These are phyloP conservation scores for Daphoenositta chrysoptera DNA, from an alignment of 2,113 vertebrate species.

Conservation along the genomic window DNA sequence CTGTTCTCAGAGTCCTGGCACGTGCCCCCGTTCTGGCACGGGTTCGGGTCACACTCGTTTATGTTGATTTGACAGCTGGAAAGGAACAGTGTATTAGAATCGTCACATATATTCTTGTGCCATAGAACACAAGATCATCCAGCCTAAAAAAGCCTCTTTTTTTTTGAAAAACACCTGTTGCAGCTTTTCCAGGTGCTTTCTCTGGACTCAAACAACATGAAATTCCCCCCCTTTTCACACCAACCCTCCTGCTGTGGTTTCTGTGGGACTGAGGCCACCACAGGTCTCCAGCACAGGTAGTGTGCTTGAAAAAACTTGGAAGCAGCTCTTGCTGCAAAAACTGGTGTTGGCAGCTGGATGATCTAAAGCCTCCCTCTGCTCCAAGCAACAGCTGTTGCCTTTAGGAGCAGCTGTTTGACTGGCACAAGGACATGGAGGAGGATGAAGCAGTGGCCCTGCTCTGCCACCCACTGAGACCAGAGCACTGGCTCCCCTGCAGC, in stretches of 20 bases:
- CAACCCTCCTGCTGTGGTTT: background rate
- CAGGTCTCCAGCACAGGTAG: background rate
- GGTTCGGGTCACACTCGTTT: slow-evolving; percentile 83
- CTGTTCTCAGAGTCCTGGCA: slow-evolving; percentile 80
- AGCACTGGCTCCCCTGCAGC: background rate
- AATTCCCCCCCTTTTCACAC: background rate
- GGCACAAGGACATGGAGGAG: background rate
- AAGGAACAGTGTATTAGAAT: background rate
- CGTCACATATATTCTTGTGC: background rate
- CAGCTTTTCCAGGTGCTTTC: background rate
- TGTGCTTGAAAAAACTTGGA: background rate
- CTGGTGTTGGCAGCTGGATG: background rate
- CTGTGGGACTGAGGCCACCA: background rate
- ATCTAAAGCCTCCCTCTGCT: background rate
- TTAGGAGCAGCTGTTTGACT: background rate
- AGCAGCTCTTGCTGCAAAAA: background rate
- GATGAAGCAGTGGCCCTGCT: background rate
- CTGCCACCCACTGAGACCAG: background rate
- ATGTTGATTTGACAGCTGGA: slow-evolving; percentile 85
- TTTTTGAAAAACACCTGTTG: background rate
- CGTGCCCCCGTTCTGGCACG: slow-evolving; percentile 89
- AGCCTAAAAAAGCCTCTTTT: background rate
- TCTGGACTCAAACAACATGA: background rate
- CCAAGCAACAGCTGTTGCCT: background rate
- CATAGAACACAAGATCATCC: background rate